Base-by-base conservation (phyloP, 1,140 invertebrate genomes). In the Drosophila asahinai region DNA sequence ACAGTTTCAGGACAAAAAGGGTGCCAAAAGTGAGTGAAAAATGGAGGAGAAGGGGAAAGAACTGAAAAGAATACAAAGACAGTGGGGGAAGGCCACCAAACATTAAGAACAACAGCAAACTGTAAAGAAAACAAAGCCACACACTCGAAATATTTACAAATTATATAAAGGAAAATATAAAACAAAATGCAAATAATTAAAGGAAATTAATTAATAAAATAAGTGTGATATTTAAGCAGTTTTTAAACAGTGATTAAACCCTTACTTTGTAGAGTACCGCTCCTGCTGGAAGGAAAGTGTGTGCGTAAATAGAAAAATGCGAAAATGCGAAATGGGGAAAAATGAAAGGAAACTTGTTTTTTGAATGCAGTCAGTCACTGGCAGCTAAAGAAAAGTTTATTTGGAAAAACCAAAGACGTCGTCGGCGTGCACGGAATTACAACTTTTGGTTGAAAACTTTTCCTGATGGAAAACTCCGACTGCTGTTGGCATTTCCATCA, bases 371-470 rank as follows among this genome's bases (percentile, higher is more conserved):
- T 62, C 64, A 57, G 54, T 74, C 55, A 40, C 42, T 70, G 68
- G 33, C 63, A 65, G 58, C 63, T 45, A 73, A 48, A 74, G 67
- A 58, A 73, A 75, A 63, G 49, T 73, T 63, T 38, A 22, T 54
- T 33, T n/a, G 15, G 27, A 27, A 67, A 67, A 70, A 70, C 63
- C 67, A 68, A 70, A 77, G 33, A 22, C 54, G 72, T 30, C 27
- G 27, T 36, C 61, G 61, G 62, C 74, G 75, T 68, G 75, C 75
- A 77, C 74, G 30, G 75, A 68, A 77, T 77, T 77, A 77, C 75
- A 77, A 77, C 57, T 77, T 77, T 77, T 54, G 57, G 74, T 61
- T 68, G 57, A 33, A 77, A 77, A 77, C 60, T 76, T 77, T 77
- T 52, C 42, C 33, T 73, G 70, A 60, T 73, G 70, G 52, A 60